These are phyloP conservation scores for Acrobasis repandana DNA, from an alignment of 2,888 invertebrate species.

Conservation along the genomic window DNA sequence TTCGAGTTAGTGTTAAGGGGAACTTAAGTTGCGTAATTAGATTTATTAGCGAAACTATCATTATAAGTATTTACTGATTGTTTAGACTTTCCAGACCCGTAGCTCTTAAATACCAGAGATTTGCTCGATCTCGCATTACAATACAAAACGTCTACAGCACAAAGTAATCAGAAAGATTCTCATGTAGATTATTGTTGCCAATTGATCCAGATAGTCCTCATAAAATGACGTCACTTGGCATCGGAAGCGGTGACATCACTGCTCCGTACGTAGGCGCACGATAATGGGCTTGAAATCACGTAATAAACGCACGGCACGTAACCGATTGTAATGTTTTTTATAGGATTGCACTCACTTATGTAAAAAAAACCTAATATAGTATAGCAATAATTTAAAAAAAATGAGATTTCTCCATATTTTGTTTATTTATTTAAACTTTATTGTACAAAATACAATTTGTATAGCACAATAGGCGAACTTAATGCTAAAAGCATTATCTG, in stretches of 20 bases:
- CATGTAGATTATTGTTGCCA: conserved; percentile 26
- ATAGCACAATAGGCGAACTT: too few relatives aligned
- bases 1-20: too few relatives aligned
- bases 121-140: background rate
- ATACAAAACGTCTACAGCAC: background rate
- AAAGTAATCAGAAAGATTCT: conserved; percentile 2
- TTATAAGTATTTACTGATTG: too few relatives aligned
- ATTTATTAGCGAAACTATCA: too few relatives aligned
- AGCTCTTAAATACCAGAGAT: too few relatives aligned
- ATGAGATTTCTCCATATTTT: too few relatives aligned
- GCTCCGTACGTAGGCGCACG: conserved; percentile 29
- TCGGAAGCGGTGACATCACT: conserved; percentile 56
- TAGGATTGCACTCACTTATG: conserved; percentile 11
- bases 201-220: conserved; percentile 41
- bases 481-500: too few relatives aligned
- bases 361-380: background rate
- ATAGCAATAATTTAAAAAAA: too few relatives aligned
- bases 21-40: too few relatives aligned
- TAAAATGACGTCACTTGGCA: conserved; percentile 69
- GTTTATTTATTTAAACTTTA: too few relatives aligned
- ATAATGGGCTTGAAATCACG: conserved; percentile 16
- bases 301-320: conserved; percentile 13
- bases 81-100: too few relatives aligned
- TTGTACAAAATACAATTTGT: too few relatives aligned
- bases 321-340: conserved; percentile 10